Evolutionary conservation across 2,888 invertebrate genomes (phyloP).

Genomic region (Drosophila borealis): DNA sequence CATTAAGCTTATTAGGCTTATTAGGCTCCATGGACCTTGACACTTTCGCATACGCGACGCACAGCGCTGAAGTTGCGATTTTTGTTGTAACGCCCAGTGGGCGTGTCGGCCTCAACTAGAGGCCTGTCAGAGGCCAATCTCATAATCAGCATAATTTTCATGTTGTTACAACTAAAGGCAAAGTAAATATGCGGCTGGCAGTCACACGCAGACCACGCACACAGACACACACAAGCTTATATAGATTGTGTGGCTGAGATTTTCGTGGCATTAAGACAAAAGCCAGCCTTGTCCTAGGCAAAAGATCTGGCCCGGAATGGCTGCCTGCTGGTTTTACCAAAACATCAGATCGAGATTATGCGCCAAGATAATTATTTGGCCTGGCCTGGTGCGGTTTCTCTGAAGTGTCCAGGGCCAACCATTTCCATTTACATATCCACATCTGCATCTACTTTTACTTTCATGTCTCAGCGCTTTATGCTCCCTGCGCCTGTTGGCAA

Average conservation of each 20-base stretch:
- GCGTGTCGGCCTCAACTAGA: conserved; percentile 33
- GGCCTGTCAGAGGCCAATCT: conserved; percentile 62
- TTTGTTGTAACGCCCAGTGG: conserved; percentile 37
- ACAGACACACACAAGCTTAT: conserved; percentile 5
- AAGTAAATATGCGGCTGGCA: conserved; percentile 41
- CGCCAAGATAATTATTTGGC: conserved; percentile 74
- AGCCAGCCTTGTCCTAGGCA: conserved; percentile 60
- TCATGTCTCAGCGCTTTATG: conserved; percentile 73
- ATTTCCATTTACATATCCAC: conserved; percentile 36
- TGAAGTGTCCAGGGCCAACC: conserved; percentile 42
- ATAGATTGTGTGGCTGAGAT: conserved; percentile 51
- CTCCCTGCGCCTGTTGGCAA: conserved; percentile 74
- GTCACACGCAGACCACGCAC: conserved; percentile 16
- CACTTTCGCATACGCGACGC: conserved; percentile 18
- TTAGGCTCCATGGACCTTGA: conserved; percentile 23
- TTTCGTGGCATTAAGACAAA: conserved; percentile 56
- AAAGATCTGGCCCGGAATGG: conserved; percentile 44
- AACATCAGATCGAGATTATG: conserved; percentile 68
- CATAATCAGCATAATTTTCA: conserved; percentile 78
- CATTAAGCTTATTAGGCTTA: conserved; percentile 31
- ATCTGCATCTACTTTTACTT: conserved; percentile 63
- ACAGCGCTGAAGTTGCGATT: conserved; percentile 28
- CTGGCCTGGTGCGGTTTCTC: conserved; percentile 46
- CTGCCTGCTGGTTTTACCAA: conserved; percentile 40
- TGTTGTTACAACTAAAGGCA: conserved; percentile 61